Evolutionary conservation across 2,888 invertebrate species (phyloP).

Genomic region (Dryobotodes eremita): DNA sequence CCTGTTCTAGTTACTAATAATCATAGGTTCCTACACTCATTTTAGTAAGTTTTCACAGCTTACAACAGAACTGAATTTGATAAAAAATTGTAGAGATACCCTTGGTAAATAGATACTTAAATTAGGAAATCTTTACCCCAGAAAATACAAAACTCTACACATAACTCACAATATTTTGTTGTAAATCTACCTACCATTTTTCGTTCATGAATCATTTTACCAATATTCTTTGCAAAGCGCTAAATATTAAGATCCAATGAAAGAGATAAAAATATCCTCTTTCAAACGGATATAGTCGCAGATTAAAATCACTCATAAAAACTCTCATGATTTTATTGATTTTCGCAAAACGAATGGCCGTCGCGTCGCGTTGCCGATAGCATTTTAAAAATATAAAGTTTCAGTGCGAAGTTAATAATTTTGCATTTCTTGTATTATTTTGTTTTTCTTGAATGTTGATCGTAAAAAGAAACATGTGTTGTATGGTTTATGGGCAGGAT

Average conservation of each 20-base stretch:
- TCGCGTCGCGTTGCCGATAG: not conserved
- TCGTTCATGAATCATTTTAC: conserved; percentile 3
- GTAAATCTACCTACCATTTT: not conserved
- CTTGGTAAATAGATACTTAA: too few relatives aligned
- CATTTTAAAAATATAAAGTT: conserved; percentile 52
- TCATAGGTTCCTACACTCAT: too few relatives aligned
- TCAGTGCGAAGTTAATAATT: conserved; percentile 28
- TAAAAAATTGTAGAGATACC: not conserved
- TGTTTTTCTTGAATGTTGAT: conserved; percentile 10
- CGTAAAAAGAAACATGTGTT: conserved; percentile 50
- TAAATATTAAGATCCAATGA: conserved; percentile 18
- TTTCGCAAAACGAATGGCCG: conserved; percentile 39
- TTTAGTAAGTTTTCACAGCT: not conserved
- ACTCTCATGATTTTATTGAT: conserved; percentile 50
- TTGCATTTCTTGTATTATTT: conserved; percentile 30
- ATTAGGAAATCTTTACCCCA: not conserved
- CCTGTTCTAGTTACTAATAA: too few relatives aligned
- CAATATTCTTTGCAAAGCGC: not conserved
- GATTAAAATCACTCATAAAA: conserved; percentile 52
- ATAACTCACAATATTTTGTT: not conserved
- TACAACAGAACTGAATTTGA: too few relatives aligned
- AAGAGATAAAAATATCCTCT: conserved; percentile 36
- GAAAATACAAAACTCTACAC: not conserved
- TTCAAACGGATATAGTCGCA: conserved; percentile 7
- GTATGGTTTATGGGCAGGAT: conserved; percentile 47